Conservation (phyloP, 1,140 invertebrate species). For the Parapsyche elsis region DNA sequence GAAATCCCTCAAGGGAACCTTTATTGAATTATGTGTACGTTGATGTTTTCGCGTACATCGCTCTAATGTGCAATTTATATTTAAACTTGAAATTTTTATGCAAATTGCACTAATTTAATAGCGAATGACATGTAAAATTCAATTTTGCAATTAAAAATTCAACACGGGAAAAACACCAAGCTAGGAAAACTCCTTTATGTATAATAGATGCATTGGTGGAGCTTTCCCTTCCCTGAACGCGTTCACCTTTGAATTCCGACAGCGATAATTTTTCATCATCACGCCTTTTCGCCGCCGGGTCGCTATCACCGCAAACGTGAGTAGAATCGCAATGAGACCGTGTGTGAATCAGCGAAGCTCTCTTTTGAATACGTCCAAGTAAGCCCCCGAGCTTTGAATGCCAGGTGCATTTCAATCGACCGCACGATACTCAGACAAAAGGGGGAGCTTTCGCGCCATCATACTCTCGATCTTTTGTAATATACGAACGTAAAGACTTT, state of each 20-base stretch:
- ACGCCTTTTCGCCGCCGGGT: slow-evolving; percentile 8
- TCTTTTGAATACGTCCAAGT: slow-evolving; percentile 32
- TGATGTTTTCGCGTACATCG: too few relatives aligned
- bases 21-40: too few relatives aligned
- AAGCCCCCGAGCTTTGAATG: slow-evolving; percentile 20
- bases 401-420: slow-evolving; percentile 27
- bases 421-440: slow-evolving; percentile 23
- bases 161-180: too few relatives aligned
- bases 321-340: neutral
- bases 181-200: neutral
- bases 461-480: neutral
- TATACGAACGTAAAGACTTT: neutral
- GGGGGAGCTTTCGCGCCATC: neutral
- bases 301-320: neutral
- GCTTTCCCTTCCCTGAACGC: too few relatives aligned
- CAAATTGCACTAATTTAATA: too few relatives aligned
- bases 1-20: too few relatives aligned
- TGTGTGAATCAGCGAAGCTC: slow-evolving; percentile 10
- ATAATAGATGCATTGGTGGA: neutral
- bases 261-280: slow-evolving; percentile 29
- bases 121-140: too few relatives aligned
- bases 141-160: too few relatives aligned
- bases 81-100: too few relatives aligned
- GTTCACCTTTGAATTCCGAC: too few relatives aligned
- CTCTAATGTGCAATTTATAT: too few relatives aligned